Conservation (phyloP, 2,888 invertebrate genomes). For the Drosophila subquinaria region DNA sequence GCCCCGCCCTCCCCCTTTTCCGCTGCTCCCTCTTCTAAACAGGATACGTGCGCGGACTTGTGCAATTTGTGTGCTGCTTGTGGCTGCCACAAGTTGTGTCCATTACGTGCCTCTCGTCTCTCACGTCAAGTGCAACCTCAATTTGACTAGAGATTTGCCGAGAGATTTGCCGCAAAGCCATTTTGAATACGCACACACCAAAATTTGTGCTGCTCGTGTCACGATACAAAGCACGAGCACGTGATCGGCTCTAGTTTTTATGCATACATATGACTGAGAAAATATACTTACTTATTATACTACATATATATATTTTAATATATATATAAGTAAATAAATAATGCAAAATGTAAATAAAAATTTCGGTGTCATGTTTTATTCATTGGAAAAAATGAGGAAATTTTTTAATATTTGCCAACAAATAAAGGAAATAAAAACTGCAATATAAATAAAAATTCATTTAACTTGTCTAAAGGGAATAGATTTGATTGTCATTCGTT, state of each 20-base stretch:
- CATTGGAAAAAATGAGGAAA: too few relatives aligned
- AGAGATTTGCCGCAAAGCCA: constrained; percentile 17
- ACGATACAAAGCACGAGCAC: constrained; percentile 12
- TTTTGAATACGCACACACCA: neutral
- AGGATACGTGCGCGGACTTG: constrained; percentile 39
- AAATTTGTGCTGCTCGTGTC: neutral
- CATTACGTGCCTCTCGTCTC: constrained; percentile 25
- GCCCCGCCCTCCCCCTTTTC: neutral
- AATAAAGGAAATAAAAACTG: too few relatives aligned
- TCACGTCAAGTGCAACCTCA: constrained; percentile 19
- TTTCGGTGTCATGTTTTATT: too few relatives aligned
- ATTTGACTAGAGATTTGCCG: constrained; percentile 21
- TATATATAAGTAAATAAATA: too few relatives aligned
- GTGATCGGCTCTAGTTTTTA: constrained; percentile 2
- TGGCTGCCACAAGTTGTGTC: constrained; percentile 9
- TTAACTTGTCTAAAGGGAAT: too few relatives aligned
- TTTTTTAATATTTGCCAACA: too few relatives aligned
- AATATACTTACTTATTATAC: too few relatives aligned
- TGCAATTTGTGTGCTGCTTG: constrained; percentile 11
- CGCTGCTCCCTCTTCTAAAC: constrained; percentile 7
- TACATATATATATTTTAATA: too few relatives aligned
- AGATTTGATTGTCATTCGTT: too few relatives aligned
- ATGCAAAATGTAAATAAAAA: too few relatives aligned
- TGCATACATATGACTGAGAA: too few relatives aligned
- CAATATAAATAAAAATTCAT: too few relatives aligned